Evolutionary conservation across 2,888 invertebrate genomes (phyloP).

Genomic region (Adela reaumurella): DNA sequence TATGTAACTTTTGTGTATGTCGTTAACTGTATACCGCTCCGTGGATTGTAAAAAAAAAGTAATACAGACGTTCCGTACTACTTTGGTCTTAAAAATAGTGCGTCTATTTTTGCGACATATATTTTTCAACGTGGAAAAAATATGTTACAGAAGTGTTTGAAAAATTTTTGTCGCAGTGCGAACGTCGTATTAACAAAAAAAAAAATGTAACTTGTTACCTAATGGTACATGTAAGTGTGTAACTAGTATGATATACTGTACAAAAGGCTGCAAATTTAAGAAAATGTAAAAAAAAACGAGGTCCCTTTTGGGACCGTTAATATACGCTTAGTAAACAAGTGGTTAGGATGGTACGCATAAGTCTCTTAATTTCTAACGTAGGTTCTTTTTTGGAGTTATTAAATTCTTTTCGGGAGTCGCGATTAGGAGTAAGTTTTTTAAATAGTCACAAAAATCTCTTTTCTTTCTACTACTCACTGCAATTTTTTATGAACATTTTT

Average conservation of each 20-base stretch:
- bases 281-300: constrained; percentile 42
- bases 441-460: constrained; percentile 13
- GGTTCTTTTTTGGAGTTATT: neutral
- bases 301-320: constrained; percentile 35
- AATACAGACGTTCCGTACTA: constrained; percentile 2
- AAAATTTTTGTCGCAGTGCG: constrained; percentile 16
- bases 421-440: constrained; percentile 24
- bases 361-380: constrained; percentile 31
- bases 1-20: no score
- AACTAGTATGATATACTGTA: constrained; percentile 52
- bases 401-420: constrained; percentile 7
- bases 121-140: constrained; percentile 14
- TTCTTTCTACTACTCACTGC: no score
- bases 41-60: neutral
- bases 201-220: constrained; percentile 38
- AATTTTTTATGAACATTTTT: no score
- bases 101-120: neutral
- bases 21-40: neutral
- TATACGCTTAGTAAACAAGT: constrained; percentile 50
- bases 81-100: neutral
- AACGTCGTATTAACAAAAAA: constrained; percentile 3
- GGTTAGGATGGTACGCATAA: constrained; percentile 45
- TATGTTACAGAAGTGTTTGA: constrained; percentile 23
- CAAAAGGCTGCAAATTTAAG: constrained; percentile 46
- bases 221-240: constrained; percentile 39